Conservation (phyloP, 1,140 invertebrate genomes). For the Drosophila melanica region DNA sequence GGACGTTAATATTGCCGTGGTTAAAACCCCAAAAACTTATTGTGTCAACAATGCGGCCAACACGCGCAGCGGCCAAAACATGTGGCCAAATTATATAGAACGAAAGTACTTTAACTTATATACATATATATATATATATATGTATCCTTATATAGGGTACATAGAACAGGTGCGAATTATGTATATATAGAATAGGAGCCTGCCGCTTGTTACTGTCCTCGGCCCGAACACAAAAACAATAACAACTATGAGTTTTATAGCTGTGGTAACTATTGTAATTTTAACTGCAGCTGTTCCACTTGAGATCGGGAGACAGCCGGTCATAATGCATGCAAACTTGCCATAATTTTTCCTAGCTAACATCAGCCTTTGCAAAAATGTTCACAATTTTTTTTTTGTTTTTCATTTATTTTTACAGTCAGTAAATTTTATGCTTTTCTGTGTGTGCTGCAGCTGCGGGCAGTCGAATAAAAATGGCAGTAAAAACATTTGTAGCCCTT, state of each 20-base stretch:
- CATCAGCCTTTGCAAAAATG: conserved; percentile 54
- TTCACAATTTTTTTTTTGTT: conserved; percentile 73
- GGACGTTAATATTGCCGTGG: conserved; percentile 11
- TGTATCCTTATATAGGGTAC: not conserved
- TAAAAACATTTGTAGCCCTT: conserved; percentile 64
- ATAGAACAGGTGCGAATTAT: conserved; percentile 60
- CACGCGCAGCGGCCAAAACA: conserved; percentile 11
- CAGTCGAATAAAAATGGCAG: conserved; percentile 6
- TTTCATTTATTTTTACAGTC: conserved; percentile 61
- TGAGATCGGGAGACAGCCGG: conserved; percentile 17
- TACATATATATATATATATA: too few species aligned
- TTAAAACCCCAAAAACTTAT: conserved; percentile 6
- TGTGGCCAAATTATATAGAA: conserved; percentile 52
- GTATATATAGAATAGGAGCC: conserved; percentile 16
- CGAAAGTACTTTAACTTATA: conserved; percentile 4
- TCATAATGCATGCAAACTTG: conserved; percentile 79
- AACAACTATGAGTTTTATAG: conserved; percentile 15
- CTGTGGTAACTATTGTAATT: conserved; percentile 32
- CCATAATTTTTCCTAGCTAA: conserved; percentile 67
- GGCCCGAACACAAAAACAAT: conserved; percentile 16
- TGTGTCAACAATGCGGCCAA: conserved; percentile 32
- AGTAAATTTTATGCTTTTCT: conserved; percentile 72
- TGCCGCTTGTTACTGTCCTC: conserved; percentile 17
- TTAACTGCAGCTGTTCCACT: conserved; percentile 45
- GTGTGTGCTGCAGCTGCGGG: conserved; percentile 27